Evolutionary conservation across 2,113 vertebrate genomes (phyloP), one percentile per base, ranked within the genome.

Genomic region (Prietella phreatophila): DNA sequence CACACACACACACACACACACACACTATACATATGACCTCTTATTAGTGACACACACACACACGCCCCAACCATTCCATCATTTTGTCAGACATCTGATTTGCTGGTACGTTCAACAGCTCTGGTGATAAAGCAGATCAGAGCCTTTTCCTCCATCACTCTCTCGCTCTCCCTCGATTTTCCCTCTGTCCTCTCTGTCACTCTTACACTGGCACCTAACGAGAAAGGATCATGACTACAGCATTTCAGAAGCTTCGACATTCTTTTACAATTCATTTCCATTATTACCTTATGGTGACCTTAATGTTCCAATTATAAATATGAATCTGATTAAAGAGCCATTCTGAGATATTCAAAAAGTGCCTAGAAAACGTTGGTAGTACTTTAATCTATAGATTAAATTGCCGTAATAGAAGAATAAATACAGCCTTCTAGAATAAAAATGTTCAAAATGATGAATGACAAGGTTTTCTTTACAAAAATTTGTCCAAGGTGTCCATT

Each of bases 81-180:
- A 80, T 73, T 69, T 39, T 71, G 69, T 86, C 67, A 82, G 84
- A 75, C 84, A 76, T 63, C 82, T 53, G 22, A 75, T 60, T 69
- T 82, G 39, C 65, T 39, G 25, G 15, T 76, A 63, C 47, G 53
- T 65, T 81, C 53, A 82, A 65, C 63, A 33, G 14, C 67, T 83
- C 8, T 61, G 67, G 14, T 58, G 84, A 89, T 76, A 20, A 83
- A 86, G 85, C 53, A 55, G 80, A 73, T 83, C 86, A 83, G 71
- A 89, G 82, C 58, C 42, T 75, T 75, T 82, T 61, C 14, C 60
- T 76, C 22, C 17, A 60, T 82, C n/a, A 19, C 1, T 84, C 50
- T 55, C 20, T 17, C 20, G 5, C 65, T 36, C 22, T 10, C 65
- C 5, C 42, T 47, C 6, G 42, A 47, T 58, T 36, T n/a, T 17